Evolutionary conservation across 1,140 invertebrate genomes (phyloP).

Genomic region (Drosophila orosa): DNA sequence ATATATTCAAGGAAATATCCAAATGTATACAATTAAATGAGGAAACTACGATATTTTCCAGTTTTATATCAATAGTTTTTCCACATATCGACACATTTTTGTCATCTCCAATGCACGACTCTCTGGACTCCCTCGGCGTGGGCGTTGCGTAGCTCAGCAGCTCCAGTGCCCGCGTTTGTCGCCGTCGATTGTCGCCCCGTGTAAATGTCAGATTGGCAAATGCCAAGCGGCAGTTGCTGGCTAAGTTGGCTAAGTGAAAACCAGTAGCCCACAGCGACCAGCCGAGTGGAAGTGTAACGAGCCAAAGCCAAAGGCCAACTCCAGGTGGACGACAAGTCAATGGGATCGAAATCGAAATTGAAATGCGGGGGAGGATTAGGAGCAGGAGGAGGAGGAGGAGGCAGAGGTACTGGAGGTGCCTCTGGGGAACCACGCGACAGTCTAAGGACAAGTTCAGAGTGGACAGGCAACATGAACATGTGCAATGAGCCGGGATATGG

Average conservation of each 20-base stretch:
- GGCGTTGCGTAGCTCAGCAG: conserved; percentile 78
- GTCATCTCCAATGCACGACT: not conserved
- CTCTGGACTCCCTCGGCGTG: conserved; percentile 37
- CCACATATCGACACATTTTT: not conserved
- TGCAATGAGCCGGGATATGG: conserved; percentile 44
- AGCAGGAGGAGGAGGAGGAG: not conserved
- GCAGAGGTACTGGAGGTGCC: not conserved
- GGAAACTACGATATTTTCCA: not conserved
- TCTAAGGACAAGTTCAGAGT: conserved; percentile 61
- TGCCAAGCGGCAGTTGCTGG: conserved; percentile 39
- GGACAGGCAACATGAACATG: conserved; percentile 49
- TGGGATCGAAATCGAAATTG: conserved; percentile 54
- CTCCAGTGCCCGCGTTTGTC: conserved; percentile 55
- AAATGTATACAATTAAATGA: too few species aligned
- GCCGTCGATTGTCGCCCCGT: conserved; percentile 63
- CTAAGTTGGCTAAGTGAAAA: conserved; percentile 50
- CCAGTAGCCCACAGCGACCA: conserved; percentile 68
- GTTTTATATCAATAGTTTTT: not conserved
- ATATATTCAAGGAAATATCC: too few species aligned
- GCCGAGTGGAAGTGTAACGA: conserved; percentile 71
- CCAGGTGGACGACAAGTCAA: conserved; percentile 65
- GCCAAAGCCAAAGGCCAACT: conserved; percentile 71
- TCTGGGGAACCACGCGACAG: conserved; percentile 13
- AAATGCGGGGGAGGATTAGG: conserved; percentile 20
- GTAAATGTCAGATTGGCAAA: conserved; percentile 75